Conservation (phyloP, 2,888 invertebrate genomes). For the Dynastes tityus region DNA sequence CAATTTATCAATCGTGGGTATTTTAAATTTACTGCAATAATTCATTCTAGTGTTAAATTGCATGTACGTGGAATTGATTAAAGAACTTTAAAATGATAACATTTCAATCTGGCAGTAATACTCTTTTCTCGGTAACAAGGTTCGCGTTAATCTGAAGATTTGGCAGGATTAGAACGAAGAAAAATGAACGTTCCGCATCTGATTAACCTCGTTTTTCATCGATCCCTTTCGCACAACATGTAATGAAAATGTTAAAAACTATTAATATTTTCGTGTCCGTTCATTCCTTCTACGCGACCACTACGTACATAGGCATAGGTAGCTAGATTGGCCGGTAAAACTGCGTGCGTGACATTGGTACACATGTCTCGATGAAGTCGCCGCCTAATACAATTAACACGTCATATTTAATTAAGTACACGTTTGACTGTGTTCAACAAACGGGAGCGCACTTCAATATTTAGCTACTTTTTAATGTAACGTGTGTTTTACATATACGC, state of each 20-base stretch:
- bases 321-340: constrained; percentile 17
- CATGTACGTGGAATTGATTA: too few relatives aligned
- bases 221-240: background rate
- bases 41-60: too few relatives aligned
- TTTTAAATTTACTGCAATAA: too few relatives aligned
- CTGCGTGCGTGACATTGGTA: constrained; percentile 41
- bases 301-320: constrained; percentile 6
- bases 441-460: constrained; percentile 44
- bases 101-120: too few relatives aligned
- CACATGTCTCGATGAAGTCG: constrained; percentile 48
- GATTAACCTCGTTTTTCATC: constrained; percentile 21
- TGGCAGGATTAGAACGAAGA: constrained; percentile 9
- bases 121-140: background rate
- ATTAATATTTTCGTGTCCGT: constrained; percentile 22
- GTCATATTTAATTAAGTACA: constrained; percentile 56
- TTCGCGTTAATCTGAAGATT: constrained; percentile 7
- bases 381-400: constrained; percentile 55
- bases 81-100: too few relatives aligned
- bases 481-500: constrained; percentile 36
- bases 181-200: constrained; percentile 12
- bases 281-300: constrained; percentile 13
- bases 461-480: constrained; percentile 43
- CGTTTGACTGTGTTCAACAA: constrained; percentile 43
- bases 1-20: too few relatives aligned
- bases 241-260: constrained; percentile 37